A percentile compares a stretch with the other conserved stretches of the same genome.
Conservation (phyloP, 2,888 invertebrate species). For the Acleris sparsana region DNA sequence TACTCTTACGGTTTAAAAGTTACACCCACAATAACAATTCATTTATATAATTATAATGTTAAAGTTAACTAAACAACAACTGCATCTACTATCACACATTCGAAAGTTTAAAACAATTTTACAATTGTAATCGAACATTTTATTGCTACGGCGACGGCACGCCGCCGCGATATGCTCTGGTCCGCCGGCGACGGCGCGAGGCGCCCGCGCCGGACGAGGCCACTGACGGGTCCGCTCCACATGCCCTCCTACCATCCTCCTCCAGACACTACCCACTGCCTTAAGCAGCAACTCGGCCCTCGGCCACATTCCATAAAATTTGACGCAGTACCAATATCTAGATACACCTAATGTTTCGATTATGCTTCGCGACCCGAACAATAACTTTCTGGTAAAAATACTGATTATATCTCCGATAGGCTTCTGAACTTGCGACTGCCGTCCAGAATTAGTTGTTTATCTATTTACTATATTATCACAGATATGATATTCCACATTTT, state of each 20-base stretch:
- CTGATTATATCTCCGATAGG: slow-evolving; percentile 42
- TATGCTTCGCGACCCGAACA: slow-evolving; percentile 28
- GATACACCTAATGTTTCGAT: slow-evolving; percentile 25
- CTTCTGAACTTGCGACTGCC: slow-evolving; percentile 37
- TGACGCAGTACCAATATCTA: slow-evolving; percentile 31
- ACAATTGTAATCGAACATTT: slow-evolving; percentile 78
- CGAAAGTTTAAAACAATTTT: slow-evolving; percentile 84
- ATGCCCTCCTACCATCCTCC: slow-evolving; percentile 11
- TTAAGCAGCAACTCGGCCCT: slow-evolving; percentile 20
- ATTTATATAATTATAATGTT: slow-evolving; percentile 69
- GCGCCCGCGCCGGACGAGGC: slow-evolving; percentile 33
- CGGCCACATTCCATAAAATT: slow-evolving; percentile 24
- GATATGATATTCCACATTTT: slow-evolving; percentile 49
- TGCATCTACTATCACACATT: slow-evolving; percentile 85
- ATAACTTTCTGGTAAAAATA: slow-evolving; percentile 47
- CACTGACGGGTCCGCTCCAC: slow-evolving; percentile 11
- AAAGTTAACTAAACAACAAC: slow-evolving; percentile 84
- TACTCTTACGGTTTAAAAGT: slow-evolving; percentile 77
- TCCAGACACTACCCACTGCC: slow-evolving; percentile 14
- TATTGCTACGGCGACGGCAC: slow-evolving; percentile 80
- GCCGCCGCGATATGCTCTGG: slow-evolving; percentile 64
- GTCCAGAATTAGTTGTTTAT: slow-evolving; percentile 18
- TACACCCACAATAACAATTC: slow-evolving; percentile 83
- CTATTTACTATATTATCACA: slow-evolving; percentile 46
- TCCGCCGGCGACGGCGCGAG: slow-evolving; percentile 39